Evolutionary conservation across 2,113 vertebrate species (phyloP), one percentile per base, ranked within the genome.

Genomic region (Dermatemys mawii): DNA sequence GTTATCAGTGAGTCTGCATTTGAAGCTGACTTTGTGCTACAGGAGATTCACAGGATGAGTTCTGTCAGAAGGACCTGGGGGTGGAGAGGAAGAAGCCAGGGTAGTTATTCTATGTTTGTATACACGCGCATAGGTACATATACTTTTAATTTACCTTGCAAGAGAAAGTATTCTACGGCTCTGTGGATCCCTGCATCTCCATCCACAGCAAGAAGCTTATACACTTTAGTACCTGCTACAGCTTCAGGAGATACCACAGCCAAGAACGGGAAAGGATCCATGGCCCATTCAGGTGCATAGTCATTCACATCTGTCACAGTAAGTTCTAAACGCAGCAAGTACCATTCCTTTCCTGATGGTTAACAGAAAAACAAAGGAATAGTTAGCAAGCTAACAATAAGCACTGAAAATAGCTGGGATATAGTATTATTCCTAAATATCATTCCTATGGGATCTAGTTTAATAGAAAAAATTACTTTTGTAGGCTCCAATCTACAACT

Each of bases 281-380:
- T 99, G 89, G 89, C 96, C 99, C 99, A 99, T 35, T 98, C 97
- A 4, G 99, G 99, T 12, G 97, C 91, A 0, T 99, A 99, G 96
- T 99, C 99, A 10, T 99, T 99, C 35, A 99, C 98, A 0, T 99
- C 99, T 1, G 98, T 98, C 95, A 99, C 98, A 10, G 98, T 98
- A 41, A 99, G 78, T 27, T 98, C 97, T 95, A 99, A 94, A 32
- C 97, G 96, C 81, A 99, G 93, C 93, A 98, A 81, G 97, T 99
- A 99, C 98, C 98, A 99, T 79, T 99, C 98, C 29, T 96, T 96
- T 95, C 99, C 99, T 99, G 92, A 50, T 2, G 44, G 46, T 5
- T 26, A 88, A 92, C 48, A 63, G 32, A 44, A 76, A 73, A 78
- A 88, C 0, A 5, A 82, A 88, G 54, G 81, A 80, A 91, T 35